Evolutionary conservation across 1,140 invertebrate genomes (phyloP).

Genomic region (Diorhabda elongata): DNA sequence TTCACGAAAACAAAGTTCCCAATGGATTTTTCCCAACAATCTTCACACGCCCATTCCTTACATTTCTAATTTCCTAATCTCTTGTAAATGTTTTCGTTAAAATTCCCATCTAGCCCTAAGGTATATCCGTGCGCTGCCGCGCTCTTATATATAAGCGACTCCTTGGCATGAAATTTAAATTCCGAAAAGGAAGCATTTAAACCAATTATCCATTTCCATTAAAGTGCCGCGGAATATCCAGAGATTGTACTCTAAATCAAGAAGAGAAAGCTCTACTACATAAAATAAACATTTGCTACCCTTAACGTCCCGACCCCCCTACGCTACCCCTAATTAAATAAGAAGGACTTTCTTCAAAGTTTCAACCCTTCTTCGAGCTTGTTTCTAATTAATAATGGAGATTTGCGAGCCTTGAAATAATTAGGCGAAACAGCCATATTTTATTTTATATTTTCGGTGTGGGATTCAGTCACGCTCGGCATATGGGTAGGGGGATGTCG

Average conservation of each 20-base stretch:
- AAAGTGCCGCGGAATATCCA: conserved; percentile 11
- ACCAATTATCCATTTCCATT: conserved; percentile 22
- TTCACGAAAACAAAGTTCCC: too few relatives aligned
- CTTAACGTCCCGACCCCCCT: conserved; percentile 6
- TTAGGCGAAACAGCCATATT: conserved; percentile 28
- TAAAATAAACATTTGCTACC: conserved; percentile 28
- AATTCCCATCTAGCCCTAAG: background rate
- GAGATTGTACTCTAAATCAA: conserved; percentile 23
- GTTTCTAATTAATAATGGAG: conserved; percentile 34
- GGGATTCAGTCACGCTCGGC: background rate
- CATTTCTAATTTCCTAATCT: conserved; percentile 2
- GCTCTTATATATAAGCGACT: background rate
- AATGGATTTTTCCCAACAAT: too few relatives aligned
- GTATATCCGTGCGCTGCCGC: background rate
- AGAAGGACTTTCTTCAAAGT: conserved; percentile 25
- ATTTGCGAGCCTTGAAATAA: conserved; percentile 32
- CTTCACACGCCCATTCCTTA: background rate
- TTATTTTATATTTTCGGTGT: conserved; percentile 19
- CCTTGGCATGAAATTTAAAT: background rate
- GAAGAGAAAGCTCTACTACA: conserved; percentile 21
- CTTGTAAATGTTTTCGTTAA: conserved; percentile 2
- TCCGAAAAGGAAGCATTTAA: conserved; percentile 13
- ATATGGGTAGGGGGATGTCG: too few relatives aligned
- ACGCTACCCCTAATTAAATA: conserved; percentile 26
- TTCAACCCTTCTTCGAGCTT: conserved; percentile 24